Evolutionary conservation across 2,888 invertebrate species (phyloP), one percentile per base, ranked within the genome.

Genomic region (Coenonympha arcania): DNA sequence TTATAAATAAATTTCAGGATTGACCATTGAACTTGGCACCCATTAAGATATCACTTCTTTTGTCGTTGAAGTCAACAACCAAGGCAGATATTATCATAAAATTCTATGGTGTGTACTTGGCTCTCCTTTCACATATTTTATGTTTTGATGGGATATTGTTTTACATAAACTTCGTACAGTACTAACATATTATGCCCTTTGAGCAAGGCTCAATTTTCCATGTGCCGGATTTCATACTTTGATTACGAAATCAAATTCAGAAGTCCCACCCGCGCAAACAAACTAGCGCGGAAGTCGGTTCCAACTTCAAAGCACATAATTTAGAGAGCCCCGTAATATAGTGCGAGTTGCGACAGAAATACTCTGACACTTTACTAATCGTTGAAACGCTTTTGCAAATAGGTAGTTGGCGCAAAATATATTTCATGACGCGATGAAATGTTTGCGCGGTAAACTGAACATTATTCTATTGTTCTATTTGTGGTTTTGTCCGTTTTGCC

Each of bases 321-420:
- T 52, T 41, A 54, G 47, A 19, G 50, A 50, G 31, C 50, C 48
- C 55, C 30, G 52, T 52, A 46, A 49, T 52, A 50, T 52, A 55
- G 55, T 50, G 50, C 55, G n/a, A n/a, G n/a, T n/a, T n/a, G n/a
- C n/a, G 57, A 57, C 57, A 57, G 57, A 52, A 55, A 52, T 52
- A 58, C 52, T 52, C 52, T 50, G 60, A 60, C 60, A 58, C 57
- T 55, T 52, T 48, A 60, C 58, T 58, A 60, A 60, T 60, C 55
- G 60, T 51, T 42, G 54, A 54, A 55, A 57, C 57, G 54, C 54
- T 55, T 57, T 58, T 52, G 55, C 58, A 60, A 60, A 60, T 58
- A 60, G 55, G 57, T 53, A 52, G 55, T 51, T 44, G 48, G 54
- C 41, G 53, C 51, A 48, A 60, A 57, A 60, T 58, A 60, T 58